These are phyloP conservation scores for Myathropa florea DNA, from an alignment of 2,888 invertebrate genomes.

Conservation along the genomic window DNA sequence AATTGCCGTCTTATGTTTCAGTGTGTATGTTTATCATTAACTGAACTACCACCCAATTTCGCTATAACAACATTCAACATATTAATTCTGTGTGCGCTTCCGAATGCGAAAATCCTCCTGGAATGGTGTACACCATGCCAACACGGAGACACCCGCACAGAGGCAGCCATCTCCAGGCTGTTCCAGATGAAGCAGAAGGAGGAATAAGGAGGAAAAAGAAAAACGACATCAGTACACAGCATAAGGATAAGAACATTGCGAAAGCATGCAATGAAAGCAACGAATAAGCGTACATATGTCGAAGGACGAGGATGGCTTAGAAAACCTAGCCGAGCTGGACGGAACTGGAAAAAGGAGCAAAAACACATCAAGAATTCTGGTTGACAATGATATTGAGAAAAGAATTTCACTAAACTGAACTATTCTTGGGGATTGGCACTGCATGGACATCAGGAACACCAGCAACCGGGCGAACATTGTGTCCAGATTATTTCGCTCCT, in stretches of 20 bases:
- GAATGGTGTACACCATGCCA: no score
- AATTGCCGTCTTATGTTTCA: neutral
- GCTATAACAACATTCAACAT: slow-evolving; percentile 42
- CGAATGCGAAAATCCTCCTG: slow-evolving; percentile 1
- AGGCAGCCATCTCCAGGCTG: neutral
- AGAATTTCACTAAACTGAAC: neutral
- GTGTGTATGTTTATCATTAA: slow-evolving; percentile 22
- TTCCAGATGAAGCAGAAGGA: neutral
- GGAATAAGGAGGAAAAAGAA: neutral
- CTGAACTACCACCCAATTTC: slow-evolving; percentile 32
- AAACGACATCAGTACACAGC: neutral
- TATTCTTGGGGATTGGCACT: neutral
- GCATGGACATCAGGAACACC: neutral
- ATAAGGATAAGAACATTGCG: neutral
- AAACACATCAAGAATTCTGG: neutral
- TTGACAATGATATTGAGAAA: neutral
- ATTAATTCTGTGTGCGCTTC: slow-evolving; percentile 44
- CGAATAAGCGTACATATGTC: neutral
- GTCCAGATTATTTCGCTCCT: neutral
- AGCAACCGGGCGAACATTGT: neutral
- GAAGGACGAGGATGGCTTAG: neutral
- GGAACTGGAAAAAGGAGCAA: neutral
- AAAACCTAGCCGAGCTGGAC: neutral
- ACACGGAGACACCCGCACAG: neutral
- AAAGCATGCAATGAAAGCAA: neutral